A percentile compares a stretch with the other conserved stretches of the same genome.
These are phyloP conservation scores for Sinocyclocheilus rhinocerous DNA, from an alignment of 2,113 vertebrate genomes.

Conservation along the genomic window DNA sequence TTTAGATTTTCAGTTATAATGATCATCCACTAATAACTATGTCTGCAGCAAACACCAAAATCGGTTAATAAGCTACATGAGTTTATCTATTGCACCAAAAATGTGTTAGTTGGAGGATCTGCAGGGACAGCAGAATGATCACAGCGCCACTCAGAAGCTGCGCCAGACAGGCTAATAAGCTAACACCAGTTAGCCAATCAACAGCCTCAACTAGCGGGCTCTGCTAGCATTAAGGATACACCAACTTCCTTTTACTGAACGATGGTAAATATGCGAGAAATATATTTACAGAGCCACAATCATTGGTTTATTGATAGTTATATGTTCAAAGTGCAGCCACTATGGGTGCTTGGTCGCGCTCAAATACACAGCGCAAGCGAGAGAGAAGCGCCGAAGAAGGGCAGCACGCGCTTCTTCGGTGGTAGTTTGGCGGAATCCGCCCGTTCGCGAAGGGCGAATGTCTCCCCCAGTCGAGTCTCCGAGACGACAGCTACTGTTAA, in stretches of 20 bases:
- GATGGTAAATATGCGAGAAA: not conserved
- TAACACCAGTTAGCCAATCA: constrained; percentile 30
- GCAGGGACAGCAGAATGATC: not conserved
- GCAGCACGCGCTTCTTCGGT: constrained; percentile 79
- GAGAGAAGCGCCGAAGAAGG: constrained; percentile 62
- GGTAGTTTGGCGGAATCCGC: constrained; percentile 76
- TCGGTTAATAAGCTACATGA: not conserved
- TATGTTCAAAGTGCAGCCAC: not conserved
- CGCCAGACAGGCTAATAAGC: constrained; percentile 8
- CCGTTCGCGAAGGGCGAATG: constrained; percentile 67
- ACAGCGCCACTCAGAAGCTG: not conserved
- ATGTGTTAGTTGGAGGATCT: not conserved
- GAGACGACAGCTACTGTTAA: constrained; percentile 19
- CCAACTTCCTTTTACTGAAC: not conserved
- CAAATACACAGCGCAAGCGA: constrained; percentile 20
- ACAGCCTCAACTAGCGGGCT: constrained; percentile 20
- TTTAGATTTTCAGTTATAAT: not conserved
- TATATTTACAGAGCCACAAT: not conserved
- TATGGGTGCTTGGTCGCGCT: constrained; percentile 42
- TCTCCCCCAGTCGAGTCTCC: constrained; percentile 76
- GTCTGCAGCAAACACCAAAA: not conserved
- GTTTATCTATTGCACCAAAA: not conserved
- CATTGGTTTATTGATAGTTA: not conserved
- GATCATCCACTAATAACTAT: not conserved
- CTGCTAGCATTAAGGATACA: constrained; percentile 31